Percentiles rank a stretch among this genome's conserved stretches.
These are phyloP conservation scores for Ashinkailepas kermadecensis DNA, from an alignment of 2,888 invertebrate genomes.

Conservation along the genomic window DNA sequence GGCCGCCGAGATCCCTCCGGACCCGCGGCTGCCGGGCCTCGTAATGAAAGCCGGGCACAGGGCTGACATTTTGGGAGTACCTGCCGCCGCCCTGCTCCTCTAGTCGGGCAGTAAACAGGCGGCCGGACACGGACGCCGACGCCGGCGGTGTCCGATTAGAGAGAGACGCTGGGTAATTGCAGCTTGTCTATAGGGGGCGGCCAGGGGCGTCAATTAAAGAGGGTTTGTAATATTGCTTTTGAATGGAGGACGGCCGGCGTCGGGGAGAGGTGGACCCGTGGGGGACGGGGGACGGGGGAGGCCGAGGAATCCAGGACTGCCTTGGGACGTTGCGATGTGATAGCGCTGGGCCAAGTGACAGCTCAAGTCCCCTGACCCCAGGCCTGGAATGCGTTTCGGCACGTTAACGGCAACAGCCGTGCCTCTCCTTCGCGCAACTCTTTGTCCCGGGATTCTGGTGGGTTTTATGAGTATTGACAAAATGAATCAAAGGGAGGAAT, in stretches of 20 bases:
- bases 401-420: too few species aligned
- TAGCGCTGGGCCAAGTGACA: too few species aligned
- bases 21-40: too few species aligned
- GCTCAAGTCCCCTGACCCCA: too few species aligned
- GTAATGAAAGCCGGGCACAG: not conserved
- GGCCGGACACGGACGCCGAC: not conserved
- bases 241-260: not conserved
- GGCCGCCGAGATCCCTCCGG: too few species aligned
- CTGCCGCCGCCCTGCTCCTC: not conserved
- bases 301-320: too few species aligned
- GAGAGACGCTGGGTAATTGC: not conserved
- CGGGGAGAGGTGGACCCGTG: not conserved
- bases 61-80: not conserved
- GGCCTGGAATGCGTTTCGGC: too few species aligned
- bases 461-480: too few species aligned
- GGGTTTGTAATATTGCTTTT: slow-evolving; percentile 12
- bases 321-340: too few species aligned
- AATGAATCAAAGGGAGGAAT: too few species aligned
- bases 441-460: too few species aligned
- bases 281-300: too few species aligned
- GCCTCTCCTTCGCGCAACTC: not conserved
- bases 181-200: not conserved
- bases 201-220: slow-evolving; percentile 8
- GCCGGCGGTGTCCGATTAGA: not conserved
- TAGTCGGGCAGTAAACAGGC: not conserved